Percentiles rank a stretch among this genome's conserved stretches.
phyloP scores from a whole-genome alignment of 2,797 vertebrate genomes.

The Denticeps clupeoides region DNA sequence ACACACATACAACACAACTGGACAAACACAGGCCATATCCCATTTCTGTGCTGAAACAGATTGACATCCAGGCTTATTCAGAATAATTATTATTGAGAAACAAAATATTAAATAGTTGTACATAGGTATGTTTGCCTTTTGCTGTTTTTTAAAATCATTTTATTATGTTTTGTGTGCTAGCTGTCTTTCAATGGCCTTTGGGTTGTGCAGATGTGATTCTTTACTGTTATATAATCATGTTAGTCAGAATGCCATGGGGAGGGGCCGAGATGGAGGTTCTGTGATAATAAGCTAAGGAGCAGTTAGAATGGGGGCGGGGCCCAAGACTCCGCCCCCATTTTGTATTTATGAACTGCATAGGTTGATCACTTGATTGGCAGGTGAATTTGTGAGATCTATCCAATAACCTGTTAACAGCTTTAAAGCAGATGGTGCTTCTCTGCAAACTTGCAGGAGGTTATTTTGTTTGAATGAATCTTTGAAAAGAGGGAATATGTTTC shows the following conservation, averaged over 20 bases:
- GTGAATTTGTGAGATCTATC: slow-evolving; percentile 39
- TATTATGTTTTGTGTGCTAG: slow-evolving; percentile 26
- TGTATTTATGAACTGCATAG: slow-evolving; percentile 22
- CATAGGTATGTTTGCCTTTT: slow-evolving; percentile 31
- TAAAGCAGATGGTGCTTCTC: slow-evolving; percentile 39
- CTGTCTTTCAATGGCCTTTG: slow-evolving; percentile 21
- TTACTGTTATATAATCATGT: slow-evolving; percentile 26
- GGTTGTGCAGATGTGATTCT: slow-evolving; percentile 29
- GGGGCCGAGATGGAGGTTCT: slow-evolving; percentile 5
- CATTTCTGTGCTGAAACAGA: slow-evolving; percentile 7
- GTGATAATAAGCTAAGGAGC: neutral
- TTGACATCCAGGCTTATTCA: slow-evolving; percentile 22
- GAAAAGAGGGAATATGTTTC: slow-evolving; percentile 68
- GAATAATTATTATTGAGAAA: slow-evolving; percentile 18
- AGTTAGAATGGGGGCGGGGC: slow-evolving; percentile 8
- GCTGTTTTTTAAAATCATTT: slow-evolving; percentile 20
- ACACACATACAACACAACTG: slow-evolving; percentile 19
- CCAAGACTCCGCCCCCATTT: slow-evolving; percentile 13
- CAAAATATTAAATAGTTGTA: slow-evolving; percentile 24
- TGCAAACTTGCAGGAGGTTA: slow-evolving; percentile 50
- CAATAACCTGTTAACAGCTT: slow-evolving; percentile 54
- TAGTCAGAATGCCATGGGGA: slow-evolving; percentile 27
- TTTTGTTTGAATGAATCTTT: slow-evolving; percentile 53
- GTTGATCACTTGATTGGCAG: slow-evolving; percentile 21
- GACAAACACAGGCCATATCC: slow-evolving; percentile 4